phyloP scores from a whole-genome alignment of 2,113 vertebrate genomes.

The Euleptes europaea region DNA sequence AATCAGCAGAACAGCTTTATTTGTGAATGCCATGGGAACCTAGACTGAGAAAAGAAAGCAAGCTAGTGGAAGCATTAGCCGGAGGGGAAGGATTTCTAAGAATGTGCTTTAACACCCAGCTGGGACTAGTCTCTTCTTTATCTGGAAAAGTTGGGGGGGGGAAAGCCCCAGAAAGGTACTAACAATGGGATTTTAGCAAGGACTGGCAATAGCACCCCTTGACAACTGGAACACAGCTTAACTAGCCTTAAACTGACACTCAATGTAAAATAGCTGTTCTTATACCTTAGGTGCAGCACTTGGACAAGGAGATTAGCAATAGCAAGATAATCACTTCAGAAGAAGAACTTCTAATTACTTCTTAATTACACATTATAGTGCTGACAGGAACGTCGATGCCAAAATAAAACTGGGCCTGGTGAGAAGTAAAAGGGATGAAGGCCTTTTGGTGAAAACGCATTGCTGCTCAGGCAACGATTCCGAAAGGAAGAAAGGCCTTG shows the following conservation, averaged over 20 bases:
- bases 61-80: conserved; percentile 52
- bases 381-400: conserved; percentile 54
- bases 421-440: conserved; percentile 28
- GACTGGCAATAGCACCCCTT: conserved; percentile 44
- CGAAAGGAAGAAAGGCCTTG: conserved; percentile 6
- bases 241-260: conserved; percentile 69
- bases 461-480: conserved; percentile 46
- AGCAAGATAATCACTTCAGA: conserved; percentile 76
- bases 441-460: conserved; percentile 40
- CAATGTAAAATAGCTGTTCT: conserved; percentile 67
- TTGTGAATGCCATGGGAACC: conserved; percentile 58
- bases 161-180: conserved; percentile 30
- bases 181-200: conserved; percentile 62
- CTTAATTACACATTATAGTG: conserved; percentile 68
- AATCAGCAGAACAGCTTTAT: conserved; percentile 58
- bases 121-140: conserved; percentile 52
- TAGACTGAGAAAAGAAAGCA: conserved; percentile 51
- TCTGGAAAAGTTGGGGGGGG: conserved; percentile 23
- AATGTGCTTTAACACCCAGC: conserved; percentile 53
- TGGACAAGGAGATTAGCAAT: conserved; percentile 71
- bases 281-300: conserved; percentile 69
- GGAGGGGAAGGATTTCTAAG: conserved; percentile 56
- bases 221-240: conserved; percentile 66
- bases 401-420: conserved; percentile 38
- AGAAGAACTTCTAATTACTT: conserved; percentile 77